Base-by-base conservation (phyloP, 1,140 invertebrate species). In the Drosophila ohnishii region DNA sequence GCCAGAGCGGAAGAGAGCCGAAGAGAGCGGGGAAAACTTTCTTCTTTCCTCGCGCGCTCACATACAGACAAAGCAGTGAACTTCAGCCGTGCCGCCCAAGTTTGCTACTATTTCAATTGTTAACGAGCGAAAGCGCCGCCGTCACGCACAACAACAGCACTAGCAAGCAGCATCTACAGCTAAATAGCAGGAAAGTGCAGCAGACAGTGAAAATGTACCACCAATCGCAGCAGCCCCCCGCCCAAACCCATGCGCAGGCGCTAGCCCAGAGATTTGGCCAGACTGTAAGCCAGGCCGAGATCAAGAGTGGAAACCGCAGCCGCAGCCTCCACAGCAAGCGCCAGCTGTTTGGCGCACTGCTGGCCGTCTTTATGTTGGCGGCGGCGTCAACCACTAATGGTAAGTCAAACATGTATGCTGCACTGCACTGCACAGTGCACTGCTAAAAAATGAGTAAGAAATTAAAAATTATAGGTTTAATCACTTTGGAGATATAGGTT, bases 71-170 rank as follows among this genome's bases (percentile, higher is more conserved):
- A 83, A 72, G 69, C 66, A 61, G 57, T 87, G 75, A 86, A 81
- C 78, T 87, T 78, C 71, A 72, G 51, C 48, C 48, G 58, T 57
- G 34, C 48, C 48, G 58, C 63, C 55, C 71, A 62, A 64, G 57
- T 62, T 82, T 84, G 77, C 75, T 86, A 78, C 83, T 84, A 80
- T 90, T 90, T 90, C 89, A 89, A 89, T 90, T 90, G 83, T 88
- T 90, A 89, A 90, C 84, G 85, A 86, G 90, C 90, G 90, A 91
- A 91, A 91, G 90, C 90, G 90, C 83, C 75, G 89, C 77, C 81
- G 86, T 75, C 75, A 86, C 85, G 80, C 77, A 78, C 60, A 72
- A 50, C 71, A 83, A 64, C 56, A 66, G 14, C 25, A 45, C 13
- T 30, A 48, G 13, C 32, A 30, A 48, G 13, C 32, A 30, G 11